Conservation (phyloP, 2,113 vertebrate species). For the Thryonomys swinderianus region DNA sequence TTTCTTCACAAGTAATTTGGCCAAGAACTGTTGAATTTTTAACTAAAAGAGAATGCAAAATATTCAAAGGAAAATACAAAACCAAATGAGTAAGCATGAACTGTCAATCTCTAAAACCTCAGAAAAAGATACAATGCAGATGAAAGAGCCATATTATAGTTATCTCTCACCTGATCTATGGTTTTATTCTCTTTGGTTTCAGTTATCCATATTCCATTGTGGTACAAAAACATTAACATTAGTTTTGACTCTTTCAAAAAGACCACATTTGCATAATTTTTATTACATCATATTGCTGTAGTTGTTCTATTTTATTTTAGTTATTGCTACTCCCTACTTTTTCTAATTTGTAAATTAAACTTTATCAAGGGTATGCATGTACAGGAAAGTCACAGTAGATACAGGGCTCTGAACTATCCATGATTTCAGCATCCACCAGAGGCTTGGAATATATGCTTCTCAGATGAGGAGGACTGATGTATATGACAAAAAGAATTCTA, state of each 20-base stretch:
- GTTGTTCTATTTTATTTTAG: background rate
- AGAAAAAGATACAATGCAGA: background rate
- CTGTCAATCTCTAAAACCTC: background rate
- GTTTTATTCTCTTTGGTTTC: background rate
- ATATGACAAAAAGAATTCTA: background rate
- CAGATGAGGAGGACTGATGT: background rate
- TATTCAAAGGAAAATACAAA: background rate
- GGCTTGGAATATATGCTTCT: background rate
- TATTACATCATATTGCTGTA: background rate
- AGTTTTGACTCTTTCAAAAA: background rate
- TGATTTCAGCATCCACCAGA: background rate
- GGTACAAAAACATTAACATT: background rate
- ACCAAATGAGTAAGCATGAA: background rate
- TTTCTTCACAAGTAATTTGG: conserved; percentile 24
- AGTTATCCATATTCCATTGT: background rate
- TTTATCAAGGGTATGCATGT: background rate
- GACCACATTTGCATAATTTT: background rate
- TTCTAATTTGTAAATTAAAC: background rate
- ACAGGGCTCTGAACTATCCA: background rate
- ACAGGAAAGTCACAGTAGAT: background rate
- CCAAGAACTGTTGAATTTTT: background rate
- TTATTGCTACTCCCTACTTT: background rate
- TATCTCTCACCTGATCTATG: background rate
- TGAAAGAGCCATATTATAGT: background rate
- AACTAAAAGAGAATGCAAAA: background rate